Evolutionary conservation across 2,888 invertebrate genomes (phyloP), one percentile per base, ranked within the genome.

Genomic region (Ptilodon capucinus): DNA sequence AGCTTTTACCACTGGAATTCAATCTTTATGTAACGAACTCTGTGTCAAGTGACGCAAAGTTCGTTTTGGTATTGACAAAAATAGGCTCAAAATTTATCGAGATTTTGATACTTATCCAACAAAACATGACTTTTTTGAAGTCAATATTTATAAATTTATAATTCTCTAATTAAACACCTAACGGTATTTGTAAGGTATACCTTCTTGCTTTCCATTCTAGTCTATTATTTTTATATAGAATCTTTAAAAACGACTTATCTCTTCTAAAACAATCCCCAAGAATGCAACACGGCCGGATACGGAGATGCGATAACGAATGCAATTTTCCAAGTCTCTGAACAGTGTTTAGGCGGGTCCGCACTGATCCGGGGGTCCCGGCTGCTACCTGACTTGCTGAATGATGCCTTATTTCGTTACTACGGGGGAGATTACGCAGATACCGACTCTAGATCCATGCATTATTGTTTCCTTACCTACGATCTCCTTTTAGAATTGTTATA

Each of bases 241-340:
- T 18, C 36, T 9, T n/a, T 36, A 2, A 19, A n/a, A 17, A 18
- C 6, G 44, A 42, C 62, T 45, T 58, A 70, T 75, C 72, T 67
- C 51, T 53, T 47, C 41, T 51, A 58, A 54, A 44, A 47, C 42
- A 60, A 45, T 60, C 42, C 52, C 43, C 46, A 46, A 44, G 60
- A 56, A 72, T 73, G 74, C 67, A 71, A 71, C 72, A 79, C 73
- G 76, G 66, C 67, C 71, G 76, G 77, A 79, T 77, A 81, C 83
- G 84, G 82, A 83, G 82, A 85, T 79, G 81, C 86, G 89, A 89
- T 90, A 89, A 88, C 89, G 88, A 90, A 90, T 89, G 90, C 90
- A 90, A 90, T 90, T 90, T 90, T 89, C 89, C 90, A 78, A 79
- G 74, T 81, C 83, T 76, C 69, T 83, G 88, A 83, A 79, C 90